Conservation (phyloP, 2,888 invertebrate species). For the Cerceris rybyensis region DNA sequence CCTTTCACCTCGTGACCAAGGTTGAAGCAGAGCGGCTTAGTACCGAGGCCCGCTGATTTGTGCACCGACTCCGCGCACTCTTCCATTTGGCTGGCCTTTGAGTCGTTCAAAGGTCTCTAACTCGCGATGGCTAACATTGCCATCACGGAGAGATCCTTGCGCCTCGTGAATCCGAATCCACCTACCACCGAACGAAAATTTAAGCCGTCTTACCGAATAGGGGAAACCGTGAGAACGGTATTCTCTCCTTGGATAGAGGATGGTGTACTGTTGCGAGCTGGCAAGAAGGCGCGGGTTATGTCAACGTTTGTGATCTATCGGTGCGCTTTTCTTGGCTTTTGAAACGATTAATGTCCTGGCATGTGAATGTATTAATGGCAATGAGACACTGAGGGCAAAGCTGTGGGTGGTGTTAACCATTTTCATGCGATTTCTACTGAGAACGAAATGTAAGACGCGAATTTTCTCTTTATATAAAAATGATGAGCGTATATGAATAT, state of each 20-base stretch:
- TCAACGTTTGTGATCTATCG: too few relatives aligned
- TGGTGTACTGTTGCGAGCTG: too few relatives aligned
- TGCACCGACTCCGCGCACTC: constrained; percentile 43
- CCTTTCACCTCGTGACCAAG: constrained; percentile 63
- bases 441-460: too few relatives aligned
- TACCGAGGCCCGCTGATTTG: constrained; percentile 44
- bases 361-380: too few relatives aligned
- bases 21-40: constrained; percentile 41
- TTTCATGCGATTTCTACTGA: too few relatives aligned
- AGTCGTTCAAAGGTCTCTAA: constrained; percentile 44
- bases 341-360: too few relatives aligned
- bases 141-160: constrained; percentile 3
- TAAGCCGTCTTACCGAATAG: constrained; percentile 27
- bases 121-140: constrained; percentile 14
- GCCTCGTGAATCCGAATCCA: constrained; percentile 34
- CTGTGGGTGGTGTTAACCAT: too few relatives aligned
- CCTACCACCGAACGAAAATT: constrained; percentile 27
- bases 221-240: not conserved
- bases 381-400: too few relatives aligned
- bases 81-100: constrained; percentile 48
- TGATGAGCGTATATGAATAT: too few relatives aligned
- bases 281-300: too few relatives aligned
- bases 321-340: too few relatives aligned
- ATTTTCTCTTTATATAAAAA: too few relatives aligned
- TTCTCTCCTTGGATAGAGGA: not conserved